phyloP scores from a whole-genome alignment of 2,888 invertebrate genomes.

The Crepidodera aurea region DNA sequence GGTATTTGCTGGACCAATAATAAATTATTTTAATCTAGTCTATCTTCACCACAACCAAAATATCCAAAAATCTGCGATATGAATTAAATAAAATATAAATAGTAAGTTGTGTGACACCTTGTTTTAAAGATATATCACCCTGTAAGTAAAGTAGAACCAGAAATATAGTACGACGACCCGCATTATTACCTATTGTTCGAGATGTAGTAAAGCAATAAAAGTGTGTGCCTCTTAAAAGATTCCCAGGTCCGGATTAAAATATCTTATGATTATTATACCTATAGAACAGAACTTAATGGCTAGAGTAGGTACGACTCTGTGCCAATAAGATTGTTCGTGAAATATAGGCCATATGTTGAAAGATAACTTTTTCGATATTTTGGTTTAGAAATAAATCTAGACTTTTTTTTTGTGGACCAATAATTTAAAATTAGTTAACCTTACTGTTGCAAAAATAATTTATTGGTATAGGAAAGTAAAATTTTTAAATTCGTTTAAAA shows the following conservation, averaged over 20 bases:
- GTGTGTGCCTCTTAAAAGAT: no score
- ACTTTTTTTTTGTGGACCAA: not conserved
- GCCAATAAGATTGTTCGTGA: no score
- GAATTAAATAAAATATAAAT: no score
- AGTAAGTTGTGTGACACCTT: no score
- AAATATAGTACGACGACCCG: no score
- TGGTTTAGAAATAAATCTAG: not conserved
- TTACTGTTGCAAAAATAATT: constrained; percentile 46
- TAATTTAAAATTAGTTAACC: constrained; percentile 28
- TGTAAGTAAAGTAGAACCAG: no score
- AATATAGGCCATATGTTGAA: not conserved
- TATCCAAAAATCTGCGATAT: constrained; percentile 9
- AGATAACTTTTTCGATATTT: not conserved
- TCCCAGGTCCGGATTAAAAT: no score
- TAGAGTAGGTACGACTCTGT: no score
- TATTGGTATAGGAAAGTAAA: constrained; percentile 41
- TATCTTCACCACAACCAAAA: constrained; percentile 12
- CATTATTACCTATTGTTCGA: no score
- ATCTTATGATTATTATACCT: no score
- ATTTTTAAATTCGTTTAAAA: not conserved
- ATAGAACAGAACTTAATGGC: no score
- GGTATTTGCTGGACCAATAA: constrained; percentile 17
- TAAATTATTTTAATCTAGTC: not conserved
- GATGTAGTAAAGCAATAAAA: no score
- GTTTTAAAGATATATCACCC: not conserved